Percentiles rank a stretch among this genome's conserved stretches.
These are phyloP conservation scores for Bothrops jararaca DNA, from an alignment of 2,113 vertebrate genomes.

Conservation along the genomic window DNA sequence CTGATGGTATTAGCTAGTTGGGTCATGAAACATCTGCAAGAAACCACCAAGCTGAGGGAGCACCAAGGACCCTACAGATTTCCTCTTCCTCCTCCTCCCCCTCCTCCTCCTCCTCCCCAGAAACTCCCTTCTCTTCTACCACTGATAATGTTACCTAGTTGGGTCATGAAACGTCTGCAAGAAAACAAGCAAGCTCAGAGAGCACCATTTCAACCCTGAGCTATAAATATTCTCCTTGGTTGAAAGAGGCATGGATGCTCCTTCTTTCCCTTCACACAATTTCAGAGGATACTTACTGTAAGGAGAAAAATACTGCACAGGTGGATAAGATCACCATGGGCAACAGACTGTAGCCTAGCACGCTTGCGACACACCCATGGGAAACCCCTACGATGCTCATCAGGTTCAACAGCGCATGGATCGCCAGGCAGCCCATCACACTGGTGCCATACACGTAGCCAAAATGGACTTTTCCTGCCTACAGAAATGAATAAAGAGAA, in stretches of 20 bases:
- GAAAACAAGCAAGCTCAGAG: neutral
- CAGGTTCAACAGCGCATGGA: constrained; percentile 79
- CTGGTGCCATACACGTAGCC: constrained; percentile 85
- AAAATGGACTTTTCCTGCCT: constrained; percentile 89
- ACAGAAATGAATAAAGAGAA: constrained; percentile 30
- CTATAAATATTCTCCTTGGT: neutral
- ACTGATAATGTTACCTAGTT: neutral
- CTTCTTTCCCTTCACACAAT: neutral
- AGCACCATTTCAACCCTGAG: neutral
- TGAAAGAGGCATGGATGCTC: neutral
- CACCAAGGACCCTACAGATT: neutral
- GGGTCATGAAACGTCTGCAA: neutral
- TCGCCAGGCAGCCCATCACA: constrained; percentile 76
- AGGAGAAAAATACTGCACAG: constrained; percentile 74
- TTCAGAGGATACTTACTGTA: constrained; percentile 76
- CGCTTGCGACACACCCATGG: constrained; percentile 81
- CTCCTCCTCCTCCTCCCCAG: neutral
- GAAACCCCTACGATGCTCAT: constrained; percentile 80
- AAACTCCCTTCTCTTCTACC: neutral
- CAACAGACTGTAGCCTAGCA: constrained; percentile 85
- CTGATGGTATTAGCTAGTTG: neutral
- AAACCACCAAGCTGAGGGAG: neutral
- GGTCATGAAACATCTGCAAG: neutral
- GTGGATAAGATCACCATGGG: constrained; percentile 84
- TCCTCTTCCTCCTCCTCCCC: neutral